A percentile compares a stretch with the other conserved stretches of the same genome.
phyloP scores from a whole-genome alignment of 2,888 invertebrate species.

The Rapana venosa region DNA sequence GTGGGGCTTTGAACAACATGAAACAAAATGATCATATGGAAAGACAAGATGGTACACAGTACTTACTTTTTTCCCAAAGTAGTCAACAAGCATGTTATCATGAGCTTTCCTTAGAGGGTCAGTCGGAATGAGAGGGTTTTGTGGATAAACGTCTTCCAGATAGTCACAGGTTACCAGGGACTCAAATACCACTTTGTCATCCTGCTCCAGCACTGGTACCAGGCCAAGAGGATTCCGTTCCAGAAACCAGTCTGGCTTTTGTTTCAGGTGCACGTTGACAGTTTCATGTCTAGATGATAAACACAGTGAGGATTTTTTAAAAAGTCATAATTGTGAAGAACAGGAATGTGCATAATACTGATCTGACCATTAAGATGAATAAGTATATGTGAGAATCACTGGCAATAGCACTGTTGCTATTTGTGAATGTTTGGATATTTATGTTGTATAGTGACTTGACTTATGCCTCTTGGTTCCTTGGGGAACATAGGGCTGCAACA shows the following conservation, averaged over 20 bases:
- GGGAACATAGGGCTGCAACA: too few species aligned
- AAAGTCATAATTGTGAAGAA: background rate
- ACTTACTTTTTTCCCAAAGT: slow-evolving; percentile 61
- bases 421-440: too few species aligned
- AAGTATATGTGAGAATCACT: too few species aligned
- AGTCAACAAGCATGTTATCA: slow-evolving; percentile 68
- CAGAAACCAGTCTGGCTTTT: slow-evolving; percentile 81
- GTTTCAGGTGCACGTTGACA: slow-evolving; percentile 80
- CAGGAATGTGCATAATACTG: too few species aligned
- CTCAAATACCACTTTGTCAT: slow-evolving; percentile 80
- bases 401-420: too few species aligned
- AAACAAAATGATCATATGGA: too few species aligned
- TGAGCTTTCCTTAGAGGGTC: slow-evolving; percentile 76
- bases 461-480: too few species aligned
- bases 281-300: slow-evolving; percentile 76
- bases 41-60: background rate
- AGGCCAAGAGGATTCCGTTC: slow-evolving; percentile 80
- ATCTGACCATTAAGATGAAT: too few species aligned
- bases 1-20: too few species aligned
- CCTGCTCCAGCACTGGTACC: slow-evolving; percentile 78
- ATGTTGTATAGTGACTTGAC: too few species aligned
- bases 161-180: slow-evolving; percentile 81
- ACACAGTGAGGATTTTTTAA: background rate
- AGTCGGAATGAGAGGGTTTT: slow-evolving; percentile 80
- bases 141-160: slow-evolving; percentile 81